Evolutionary conservation across 2,888 invertebrate species (phyloP), one percentile per base, ranked within the genome.

Genomic region (Phyto melanocephala): DNA sequence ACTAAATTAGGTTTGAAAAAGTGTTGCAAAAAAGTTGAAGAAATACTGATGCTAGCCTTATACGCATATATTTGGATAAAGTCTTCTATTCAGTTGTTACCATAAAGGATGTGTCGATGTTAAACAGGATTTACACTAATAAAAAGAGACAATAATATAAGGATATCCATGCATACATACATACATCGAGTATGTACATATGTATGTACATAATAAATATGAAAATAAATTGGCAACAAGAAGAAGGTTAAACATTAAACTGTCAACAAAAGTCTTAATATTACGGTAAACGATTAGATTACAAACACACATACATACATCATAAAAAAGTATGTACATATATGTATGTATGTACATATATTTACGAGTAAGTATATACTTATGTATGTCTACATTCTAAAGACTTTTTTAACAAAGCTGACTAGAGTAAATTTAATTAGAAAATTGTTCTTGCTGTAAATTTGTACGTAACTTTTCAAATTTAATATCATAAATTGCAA

Each of bases 101-200:
- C 37, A 67, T 10, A 17, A 62, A 77, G 68, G 45, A 74, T 67
- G 79, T 80, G 72, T 45, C 67, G 60, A 68, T 67, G 52, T 62
- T 80, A 45, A 62, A 60, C 60, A 60, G 72, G 67, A 80, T 74
- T 65, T 67, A 63, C 54, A 68, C 13, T 7, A 4, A 1, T n/a
- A 17, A 28, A 28, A 56, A 35, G 33, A 47, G 45, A 56, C 2
- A 15, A 62, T 33, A 62, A 62, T 11, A 11, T 54, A 68, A 42
- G 28, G 28, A 28, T 3, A 28, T 28, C 3, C 6, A 28, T 28
- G 28, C 28, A 6, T 28, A 5, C 3, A 28, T 3, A 28, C 6
- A 5, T 28, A 28, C 6, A n/a, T n/a, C n/a, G n/a, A n/a, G 28
- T 28, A 28, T 28, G 28, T 28, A 28, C n/a, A n/a, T n/a, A n/a